Percentiles rank a stretch among this genome's conserved stretches.
These are phyloP conservation scores for Kryphioiulus occultus DNA, from an alignment of 2,888 invertebrate genomes.

Conservation along the genomic window DNA sequence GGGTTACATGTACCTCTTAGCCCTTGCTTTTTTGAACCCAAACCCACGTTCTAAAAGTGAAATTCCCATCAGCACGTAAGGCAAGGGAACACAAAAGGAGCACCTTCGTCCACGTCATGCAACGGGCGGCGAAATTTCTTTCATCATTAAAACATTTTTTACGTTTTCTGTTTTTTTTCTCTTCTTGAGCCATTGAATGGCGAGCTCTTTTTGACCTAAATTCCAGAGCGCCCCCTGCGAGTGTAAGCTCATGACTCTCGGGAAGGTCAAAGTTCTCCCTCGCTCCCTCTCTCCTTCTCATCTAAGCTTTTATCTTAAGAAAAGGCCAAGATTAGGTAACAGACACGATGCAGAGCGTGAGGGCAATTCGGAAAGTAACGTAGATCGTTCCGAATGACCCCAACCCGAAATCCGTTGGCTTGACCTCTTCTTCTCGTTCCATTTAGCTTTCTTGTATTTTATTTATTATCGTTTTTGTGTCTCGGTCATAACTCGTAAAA, in stretches of 20 bases:
- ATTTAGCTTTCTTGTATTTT: too few relatives aligned
- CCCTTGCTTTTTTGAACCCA: too few relatives aligned
- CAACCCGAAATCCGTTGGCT: too few relatives aligned
- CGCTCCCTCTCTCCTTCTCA: background rate
- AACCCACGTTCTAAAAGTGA: background rate
- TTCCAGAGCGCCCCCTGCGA: constrained; percentile 12
- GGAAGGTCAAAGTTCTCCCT: constrained; percentile 15
- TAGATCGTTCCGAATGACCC: too few relatives aligned
- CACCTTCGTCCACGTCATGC: background rate
- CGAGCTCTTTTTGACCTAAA: background rate
- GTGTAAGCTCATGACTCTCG: background rate
- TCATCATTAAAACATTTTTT: background rate
- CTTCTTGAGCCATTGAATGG: background rate
- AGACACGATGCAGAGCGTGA: background rate
- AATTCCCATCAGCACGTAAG: background rate
- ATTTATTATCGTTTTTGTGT: too few relatives aligned
- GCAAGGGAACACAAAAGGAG: background rate
- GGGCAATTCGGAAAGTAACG: too few relatives aligned
- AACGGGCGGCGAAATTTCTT: constrained; percentile 7
- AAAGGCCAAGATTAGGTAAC: background rate
- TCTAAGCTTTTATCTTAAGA: constrained; percentile 1
- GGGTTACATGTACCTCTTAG: too few relatives aligned
- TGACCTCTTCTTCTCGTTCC: too few relatives aligned
- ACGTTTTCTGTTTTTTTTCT: background rate
- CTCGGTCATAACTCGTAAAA: too few relatives aligned